Evolutionary conservation across 2,888 invertebrate species (phyloP).

Genomic region (Diarsia rubi): DNA sequence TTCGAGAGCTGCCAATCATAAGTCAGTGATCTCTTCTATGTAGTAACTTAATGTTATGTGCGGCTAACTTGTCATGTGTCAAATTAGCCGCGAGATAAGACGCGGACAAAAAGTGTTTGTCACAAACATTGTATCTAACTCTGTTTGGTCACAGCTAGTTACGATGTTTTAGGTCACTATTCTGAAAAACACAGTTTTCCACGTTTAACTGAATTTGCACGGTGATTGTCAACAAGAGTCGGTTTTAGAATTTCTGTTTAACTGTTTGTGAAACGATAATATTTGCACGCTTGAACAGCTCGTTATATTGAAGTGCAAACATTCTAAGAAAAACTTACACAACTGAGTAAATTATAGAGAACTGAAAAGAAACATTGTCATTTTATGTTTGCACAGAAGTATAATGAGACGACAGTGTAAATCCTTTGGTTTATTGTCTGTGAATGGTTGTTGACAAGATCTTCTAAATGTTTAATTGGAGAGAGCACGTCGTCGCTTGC

Average conservation of each 20-base stretch:
- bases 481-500: constrained; percentile 33
- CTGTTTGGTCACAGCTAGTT: constrained; percentile 36
- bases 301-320: constrained; percentile 26
- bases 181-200: constrained; percentile 18
- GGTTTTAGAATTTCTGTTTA: constrained; percentile 28
- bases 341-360: constrained; percentile 3
- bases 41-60: constrained; percentile 48
- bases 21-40: constrained; percentile 74
- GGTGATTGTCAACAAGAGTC: constrained; percentile 35
- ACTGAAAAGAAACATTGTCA: constrained; percentile 27
- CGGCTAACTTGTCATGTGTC: constrained; percentile 62
- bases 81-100: constrained; percentile 62
- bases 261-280: constrained; percentile 34
- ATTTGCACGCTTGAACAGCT: constrained; percentile 37
- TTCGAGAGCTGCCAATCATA: constrained; percentile 75
- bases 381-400: constrained; percentile 5
- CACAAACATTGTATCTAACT: constrained; percentile 24
- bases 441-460: constrained; percentile 45
- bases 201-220: constrained; percentile 41
- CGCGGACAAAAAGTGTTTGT: constrained; percentile 57
- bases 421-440: constrained; percentile 28
- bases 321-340: constrained; percentile 30
- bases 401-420: constrained; percentile 20
- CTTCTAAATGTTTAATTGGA: constrained; percentile 48
- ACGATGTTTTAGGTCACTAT: constrained; percentile 9